Evolutionary conservation across 2,797 vertebrate species (phyloP).

Genomic region (Gallirallus australis): DNA sequence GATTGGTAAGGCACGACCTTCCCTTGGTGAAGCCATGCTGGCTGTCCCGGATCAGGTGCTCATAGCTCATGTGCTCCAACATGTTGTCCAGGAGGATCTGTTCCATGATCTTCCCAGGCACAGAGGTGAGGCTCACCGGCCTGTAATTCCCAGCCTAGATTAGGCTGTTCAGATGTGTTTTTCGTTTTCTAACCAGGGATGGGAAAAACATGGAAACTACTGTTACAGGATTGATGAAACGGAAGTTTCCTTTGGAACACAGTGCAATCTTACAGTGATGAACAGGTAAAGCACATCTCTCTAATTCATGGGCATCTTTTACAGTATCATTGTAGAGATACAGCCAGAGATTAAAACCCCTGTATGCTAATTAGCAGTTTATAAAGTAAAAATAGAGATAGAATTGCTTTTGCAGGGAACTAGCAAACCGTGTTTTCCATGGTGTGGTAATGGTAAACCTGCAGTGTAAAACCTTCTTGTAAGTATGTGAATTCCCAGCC

Average conservation of each 20-base stretch:
- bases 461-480: not conserved
- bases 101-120: too few species aligned
- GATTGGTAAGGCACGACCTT: too few species aligned
- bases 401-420: not conserved
- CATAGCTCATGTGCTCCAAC: too few species aligned
- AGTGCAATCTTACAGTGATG: constrained; percentile 88
- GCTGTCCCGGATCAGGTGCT: too few species aligned
- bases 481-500: not conserved
- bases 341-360: not conserved
- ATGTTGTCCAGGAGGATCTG: too few species aligned
- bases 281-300: constrained; percentile 81
- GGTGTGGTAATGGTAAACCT: not conserved
- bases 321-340: not conserved
- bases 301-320: not conserved
- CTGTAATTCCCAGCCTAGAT: not conserved
- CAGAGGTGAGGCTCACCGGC: too few species aligned
- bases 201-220: constrained; percentile 88
- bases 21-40: too few species aligned
- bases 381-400: not conserved
- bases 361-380: not conserved
- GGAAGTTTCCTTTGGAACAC: constrained; percentile 85
- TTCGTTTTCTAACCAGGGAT: constrained; percentile 80
- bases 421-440: not conserved
- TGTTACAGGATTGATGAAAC: constrained; percentile 86
- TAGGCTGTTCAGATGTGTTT: not conserved